Evolutionary conservation across 2,113 vertebrate genomes (phyloP).

Genomic region (Cyprinodon brontotheroides): DNA sequence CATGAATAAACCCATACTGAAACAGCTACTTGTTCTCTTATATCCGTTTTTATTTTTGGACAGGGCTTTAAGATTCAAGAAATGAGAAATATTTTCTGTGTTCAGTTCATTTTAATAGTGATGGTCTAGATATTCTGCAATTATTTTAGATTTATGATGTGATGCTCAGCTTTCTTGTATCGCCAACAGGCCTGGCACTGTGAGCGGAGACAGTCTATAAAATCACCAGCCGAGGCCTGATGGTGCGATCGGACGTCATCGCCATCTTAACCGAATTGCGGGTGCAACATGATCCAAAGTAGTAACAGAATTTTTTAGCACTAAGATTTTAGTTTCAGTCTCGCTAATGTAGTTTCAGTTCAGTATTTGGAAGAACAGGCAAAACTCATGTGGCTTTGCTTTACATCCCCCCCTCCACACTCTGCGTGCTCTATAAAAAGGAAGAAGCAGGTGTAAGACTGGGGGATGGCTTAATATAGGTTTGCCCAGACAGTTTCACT

Average conservation of each 20-base stretch:
- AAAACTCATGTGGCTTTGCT: slow-evolving; percentile 1
- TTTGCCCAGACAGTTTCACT: slow-evolving; percentile 49
- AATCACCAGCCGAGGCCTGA: background rate
- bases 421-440: slow-evolving; percentile 66
- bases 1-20: slow-evolving; percentile 13
- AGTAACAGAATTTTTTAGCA: background rate
- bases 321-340: background rate
- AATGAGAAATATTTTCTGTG: background rate
- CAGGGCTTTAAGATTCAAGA: slow-evolving; percentile 12
- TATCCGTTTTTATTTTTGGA: slow-evolving; percentile 33
- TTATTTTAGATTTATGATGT: background rate
- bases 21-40: slow-evolving; percentile 12
- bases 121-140: background rate
- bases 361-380: slow-evolving; percentile 18
- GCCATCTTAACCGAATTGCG: background rate
- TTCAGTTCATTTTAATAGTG: background rate
- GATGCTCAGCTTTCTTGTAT: no score
- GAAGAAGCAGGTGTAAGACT: slow-evolving; percentile 64
- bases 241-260: background rate
- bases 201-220: background rate
- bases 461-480: slow-evolving; percentile 66
- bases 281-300: background rate
- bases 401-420: background rate
- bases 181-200: no score
- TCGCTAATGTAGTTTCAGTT: slow-evolving; percentile 10